phyloP scores from a whole-genome alignment of 2,888 invertebrate genomes.

The Perithous albicinctus region DNA sequence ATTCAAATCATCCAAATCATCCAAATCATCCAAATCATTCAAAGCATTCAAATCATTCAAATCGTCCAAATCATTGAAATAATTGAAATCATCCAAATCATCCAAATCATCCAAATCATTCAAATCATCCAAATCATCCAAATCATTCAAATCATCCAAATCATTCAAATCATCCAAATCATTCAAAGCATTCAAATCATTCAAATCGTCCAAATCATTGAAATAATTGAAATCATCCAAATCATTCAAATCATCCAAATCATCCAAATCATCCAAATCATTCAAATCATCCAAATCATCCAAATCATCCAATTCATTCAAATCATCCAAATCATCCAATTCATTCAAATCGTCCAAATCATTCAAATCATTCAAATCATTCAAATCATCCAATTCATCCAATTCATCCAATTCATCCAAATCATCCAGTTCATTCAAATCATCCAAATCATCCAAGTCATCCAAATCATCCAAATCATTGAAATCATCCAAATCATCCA shows the following conservation, averaged over 20 bases:
- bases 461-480: neutral
- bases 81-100: neutral
- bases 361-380: no score
- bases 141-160: neutral
- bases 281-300: neutral
- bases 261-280: neutral
- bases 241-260: neutral
- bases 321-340: no score
- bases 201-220: neutral
- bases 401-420: no score
- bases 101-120: neutral
- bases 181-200: neutral
- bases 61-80: no score
- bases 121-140: neutral
- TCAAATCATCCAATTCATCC: no score
- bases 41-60: no score
- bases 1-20: no score
- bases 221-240: neutral
- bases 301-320: no score
- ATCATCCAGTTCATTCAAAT: no score
- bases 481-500: no score
- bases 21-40: no score
- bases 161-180: neutral
- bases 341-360: no score
- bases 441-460: neutral